A percentile compares a stretch with the other conserved stretches of the same genome.
Conservation (phyloP, 2,888 invertebrate genomes). For the Lymantria monacha region DNA sequence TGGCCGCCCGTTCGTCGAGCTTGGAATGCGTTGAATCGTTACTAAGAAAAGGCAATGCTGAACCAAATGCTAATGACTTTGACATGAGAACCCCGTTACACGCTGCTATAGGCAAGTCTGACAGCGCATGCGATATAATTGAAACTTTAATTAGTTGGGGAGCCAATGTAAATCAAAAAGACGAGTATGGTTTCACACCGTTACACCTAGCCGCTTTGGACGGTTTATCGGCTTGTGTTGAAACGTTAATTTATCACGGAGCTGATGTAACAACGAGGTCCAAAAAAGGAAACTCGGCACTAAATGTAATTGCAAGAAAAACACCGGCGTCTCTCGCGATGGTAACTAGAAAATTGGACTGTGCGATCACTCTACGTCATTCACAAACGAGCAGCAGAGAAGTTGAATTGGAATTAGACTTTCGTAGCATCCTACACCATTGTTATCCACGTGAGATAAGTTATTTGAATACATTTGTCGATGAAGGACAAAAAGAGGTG, state of each 20-base stretch:
- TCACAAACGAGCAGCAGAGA: conserved; percentile 90
- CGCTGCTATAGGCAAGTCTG: conserved; percentile 92
- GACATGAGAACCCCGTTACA: conserved; percentile 92
- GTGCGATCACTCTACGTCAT: conserved; percentile 89
- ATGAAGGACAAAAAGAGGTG: conserved; percentile 94
- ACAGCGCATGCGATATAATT: conserved; percentile 90
- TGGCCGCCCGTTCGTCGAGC: conserved; percentile 91
- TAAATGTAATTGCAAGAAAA: conserved; percentile 92
- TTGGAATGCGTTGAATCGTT: conserved; percentile 91
- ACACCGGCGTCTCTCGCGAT: conserved; percentile 93
- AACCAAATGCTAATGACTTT: conserved; percentile 90
- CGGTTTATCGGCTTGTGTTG: conserved; percentile 92
- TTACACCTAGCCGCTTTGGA: conserved; percentile 93
- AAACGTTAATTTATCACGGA: conserved; percentile 91
- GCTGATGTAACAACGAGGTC: conserved; percentile 95
- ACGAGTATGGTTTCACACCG: conserved; percentile 93
- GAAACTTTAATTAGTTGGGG: conserved; percentile 90
- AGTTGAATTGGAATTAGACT: conserved; percentile 91
- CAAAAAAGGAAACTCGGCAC: conserved; percentile 92
- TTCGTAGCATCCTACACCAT: conserved; percentile 90
- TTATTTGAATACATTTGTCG: conserved; percentile 92
- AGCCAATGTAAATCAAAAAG: conserved; percentile 91
- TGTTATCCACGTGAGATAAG: conserved; percentile 93
- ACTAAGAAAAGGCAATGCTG: conserved; percentile 87
- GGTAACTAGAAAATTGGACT: conserved; percentile 91